phyloP scores from a whole-genome alignment of 2,888 invertebrate genomes.

The Brachyptera risi region DNA sequence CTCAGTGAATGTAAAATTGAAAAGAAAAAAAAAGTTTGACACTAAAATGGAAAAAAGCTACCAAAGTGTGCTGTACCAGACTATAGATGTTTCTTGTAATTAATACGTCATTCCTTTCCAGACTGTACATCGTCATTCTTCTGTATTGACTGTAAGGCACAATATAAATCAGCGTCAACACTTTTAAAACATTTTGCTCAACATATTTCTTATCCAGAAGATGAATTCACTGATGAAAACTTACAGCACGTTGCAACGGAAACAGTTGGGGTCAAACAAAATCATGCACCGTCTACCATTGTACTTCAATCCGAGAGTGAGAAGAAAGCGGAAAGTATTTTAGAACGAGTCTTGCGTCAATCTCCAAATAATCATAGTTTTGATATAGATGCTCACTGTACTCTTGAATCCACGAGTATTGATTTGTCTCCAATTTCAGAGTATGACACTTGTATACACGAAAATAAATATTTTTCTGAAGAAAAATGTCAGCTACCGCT shows the following conservation, averaged over 20 bases:
- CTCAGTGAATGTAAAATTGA: too few species aligned
- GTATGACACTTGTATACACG: neutral
- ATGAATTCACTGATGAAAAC: too few species aligned
- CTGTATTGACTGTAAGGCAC: conserved; percentile 40
- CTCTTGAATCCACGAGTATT: neutral
- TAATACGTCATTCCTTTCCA: too few species aligned
- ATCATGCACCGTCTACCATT: neutral
- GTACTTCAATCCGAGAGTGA: neutral
- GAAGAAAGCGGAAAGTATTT: conserved; percentile 5
- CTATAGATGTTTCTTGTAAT: too few species aligned
- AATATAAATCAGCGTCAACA: conserved; percentile 40
- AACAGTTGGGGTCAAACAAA: neutral
- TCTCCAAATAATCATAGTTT: too few species aligned
- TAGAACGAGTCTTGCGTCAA: conserved; percentile 7
- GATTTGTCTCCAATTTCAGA: conserved; percentile 17
- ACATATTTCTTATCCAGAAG: too few species aligned
- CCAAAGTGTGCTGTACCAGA: too few species aligned
- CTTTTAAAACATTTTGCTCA: conserved; percentile 43
- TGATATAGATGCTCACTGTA: neutral
- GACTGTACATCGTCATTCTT: too few species aligned
- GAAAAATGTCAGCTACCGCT: neutral
- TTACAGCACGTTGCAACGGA: too few species aligned
- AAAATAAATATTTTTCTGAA: conserved; percentile 3
- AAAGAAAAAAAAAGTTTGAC: too few species aligned
- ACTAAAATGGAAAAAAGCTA: too few species aligned